phyloP scores from a whole-genome alignment of 2,113 vertebrate genomes.

The Mormyrus iriodes region DNA sequence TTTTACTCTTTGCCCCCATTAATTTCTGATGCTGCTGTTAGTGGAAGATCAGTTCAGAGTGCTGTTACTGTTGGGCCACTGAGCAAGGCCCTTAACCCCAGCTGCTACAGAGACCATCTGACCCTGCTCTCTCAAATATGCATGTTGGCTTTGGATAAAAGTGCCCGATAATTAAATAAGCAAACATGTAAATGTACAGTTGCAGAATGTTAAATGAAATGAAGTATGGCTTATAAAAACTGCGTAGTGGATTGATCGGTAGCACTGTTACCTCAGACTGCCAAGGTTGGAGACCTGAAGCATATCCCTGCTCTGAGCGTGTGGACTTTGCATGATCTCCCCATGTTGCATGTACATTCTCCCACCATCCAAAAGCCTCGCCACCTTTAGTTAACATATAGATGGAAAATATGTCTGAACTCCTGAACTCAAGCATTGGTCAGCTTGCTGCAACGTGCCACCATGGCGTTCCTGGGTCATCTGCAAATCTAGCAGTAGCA shows the following conservation, averaged over 20 bases:
- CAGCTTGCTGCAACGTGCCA: neutral
- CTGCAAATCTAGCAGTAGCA: neutral
- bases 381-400: no score
- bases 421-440: neutral
- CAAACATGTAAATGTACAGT: neutral
- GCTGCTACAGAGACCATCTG: neutral
- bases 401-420: neutral
- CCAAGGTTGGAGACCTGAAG: no score
- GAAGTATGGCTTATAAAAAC: neutral
- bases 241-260: neutral
- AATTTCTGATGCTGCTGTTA: no score
- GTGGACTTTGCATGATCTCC: neutral
- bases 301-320: neutral
- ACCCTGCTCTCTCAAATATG: neutral
- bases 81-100: neutral
- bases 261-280: no score
- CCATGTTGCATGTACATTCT: neutral
- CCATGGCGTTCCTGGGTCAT: neutral
- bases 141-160: neutral
- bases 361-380: neutral
- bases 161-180: neutral
- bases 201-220: neutral
- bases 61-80: neutral
- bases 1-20: no score
- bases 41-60: no score